Evolutionary conservation across 2,113 vertebrate genomes (phyloP).

Genomic region (Festucalex cinctus): DNA sequence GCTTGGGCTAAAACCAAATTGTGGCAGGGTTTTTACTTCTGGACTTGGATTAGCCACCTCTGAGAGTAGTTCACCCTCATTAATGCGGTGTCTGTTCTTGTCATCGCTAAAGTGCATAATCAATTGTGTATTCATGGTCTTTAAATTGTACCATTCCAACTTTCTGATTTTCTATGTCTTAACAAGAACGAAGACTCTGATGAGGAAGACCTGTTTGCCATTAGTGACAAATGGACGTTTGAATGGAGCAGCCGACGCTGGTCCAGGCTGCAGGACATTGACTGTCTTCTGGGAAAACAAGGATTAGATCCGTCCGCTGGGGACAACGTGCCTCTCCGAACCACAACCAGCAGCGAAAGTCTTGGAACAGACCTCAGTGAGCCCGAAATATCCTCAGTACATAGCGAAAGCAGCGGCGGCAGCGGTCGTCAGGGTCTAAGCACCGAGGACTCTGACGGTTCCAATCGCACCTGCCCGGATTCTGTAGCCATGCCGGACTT

Average conservation of each 20-base stretch:
- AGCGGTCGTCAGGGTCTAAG: slow-evolving; percentile 71
- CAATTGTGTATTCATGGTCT: background rate
- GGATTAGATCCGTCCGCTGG: slow-evolving; percentile 69
- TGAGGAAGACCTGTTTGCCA: slow-evolving; percentile 92
- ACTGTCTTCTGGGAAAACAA: slow-evolving; percentile 83
- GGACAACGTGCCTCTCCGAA: slow-evolving; percentile 77
- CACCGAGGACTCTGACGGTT: slow-evolving; percentile 73
- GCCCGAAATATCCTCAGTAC: slow-evolving; percentile 84
- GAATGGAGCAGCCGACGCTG: slow-evolving; percentile 92
- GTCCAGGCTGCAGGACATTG: slow-evolving; percentile 88
- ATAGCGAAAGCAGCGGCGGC: slow-evolving; percentile 90
- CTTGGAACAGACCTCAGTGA: slow-evolving; percentile 94
- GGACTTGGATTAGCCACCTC: too few relatives aligned
- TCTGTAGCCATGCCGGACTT: slow-evolving; percentile 74
- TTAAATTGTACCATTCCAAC: background rate
- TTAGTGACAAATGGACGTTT: slow-evolving; percentile 99
- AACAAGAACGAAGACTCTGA: slow-evolving; percentile 90
- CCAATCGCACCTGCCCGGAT: slow-evolving; percentile 72
- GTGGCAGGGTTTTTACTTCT: too few relatives aligned
- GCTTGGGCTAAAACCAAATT: too few relatives aligned
- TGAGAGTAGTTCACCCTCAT: background rate
- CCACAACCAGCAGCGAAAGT: slow-evolving; percentile 90
- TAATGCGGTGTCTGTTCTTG: background rate
- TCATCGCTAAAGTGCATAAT: background rate
- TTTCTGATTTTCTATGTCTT: slow-evolving; percentile 22